Conservation (phyloP, 2,888 invertebrate species). For the Nebria salina region DNA sequence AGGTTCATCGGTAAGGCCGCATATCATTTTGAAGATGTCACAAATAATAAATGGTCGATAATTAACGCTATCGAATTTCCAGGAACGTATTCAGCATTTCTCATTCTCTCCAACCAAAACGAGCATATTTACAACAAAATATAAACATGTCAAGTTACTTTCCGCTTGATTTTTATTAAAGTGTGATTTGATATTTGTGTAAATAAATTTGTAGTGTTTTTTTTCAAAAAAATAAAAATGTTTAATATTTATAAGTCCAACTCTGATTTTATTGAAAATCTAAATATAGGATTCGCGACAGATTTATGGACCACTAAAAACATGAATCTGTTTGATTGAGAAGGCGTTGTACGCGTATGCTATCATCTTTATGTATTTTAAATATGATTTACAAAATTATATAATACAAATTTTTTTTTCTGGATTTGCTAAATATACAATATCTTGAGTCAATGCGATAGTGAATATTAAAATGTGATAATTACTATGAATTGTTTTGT, state of each 20-base stretch:
- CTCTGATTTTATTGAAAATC: not conserved
- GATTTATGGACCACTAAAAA: conserved; percentile 36
- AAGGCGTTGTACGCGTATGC: conserved; percentile 28
- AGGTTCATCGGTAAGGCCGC: conserved; percentile 3
- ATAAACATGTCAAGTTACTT: no score
- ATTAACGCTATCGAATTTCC: not conserved
- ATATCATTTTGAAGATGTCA: conserved; percentile 10
- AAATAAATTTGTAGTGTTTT: no score
- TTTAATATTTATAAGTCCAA: not conserved
- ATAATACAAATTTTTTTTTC: not conserved
- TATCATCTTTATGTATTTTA: conserved; percentile 33
- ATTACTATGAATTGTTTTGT: not conserved
- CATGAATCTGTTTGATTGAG: conserved; percentile 29
- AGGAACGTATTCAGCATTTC: not conserved
- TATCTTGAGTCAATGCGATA: not conserved
- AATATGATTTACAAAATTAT: not conserved
- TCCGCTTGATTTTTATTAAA: no score
- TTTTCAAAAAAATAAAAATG: not conserved
- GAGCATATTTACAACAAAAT: no score
- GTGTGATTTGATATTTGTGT: no score
- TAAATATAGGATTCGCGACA: conserved; percentile 22
- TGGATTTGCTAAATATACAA: not conserved
- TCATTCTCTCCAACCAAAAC: no score
- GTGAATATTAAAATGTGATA: not conserved
- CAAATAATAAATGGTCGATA: not conserved